Evolutionary conservation across 2,113 vertebrate genomes (phyloP).

Genomic region (Struthidea cinerea): DNA sequence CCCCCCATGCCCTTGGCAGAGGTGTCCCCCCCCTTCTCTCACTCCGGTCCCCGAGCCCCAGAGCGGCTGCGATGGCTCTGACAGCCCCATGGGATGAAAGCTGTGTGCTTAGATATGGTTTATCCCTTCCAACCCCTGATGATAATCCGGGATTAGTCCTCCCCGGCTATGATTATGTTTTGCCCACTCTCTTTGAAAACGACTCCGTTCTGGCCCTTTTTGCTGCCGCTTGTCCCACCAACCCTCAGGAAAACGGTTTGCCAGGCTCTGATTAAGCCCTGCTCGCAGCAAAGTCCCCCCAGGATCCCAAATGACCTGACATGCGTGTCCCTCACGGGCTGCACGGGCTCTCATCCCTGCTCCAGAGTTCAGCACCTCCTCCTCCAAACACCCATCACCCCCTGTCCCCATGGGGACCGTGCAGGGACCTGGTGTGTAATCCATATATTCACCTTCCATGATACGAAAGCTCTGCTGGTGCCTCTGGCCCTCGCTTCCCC

Average conservation of each 20-base stretch:
- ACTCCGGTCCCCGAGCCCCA: fast-evolving
- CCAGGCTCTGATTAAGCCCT: background rate
- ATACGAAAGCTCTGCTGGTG: fast-evolving
- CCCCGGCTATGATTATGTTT: slow-evolving; percentile 19
- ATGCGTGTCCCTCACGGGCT: fast-evolving
- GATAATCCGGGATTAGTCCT: slow-evolving; percentile 56
- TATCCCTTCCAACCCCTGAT: slow-evolving; percentile 51
- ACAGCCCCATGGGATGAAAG: slow-evolving; percentile 51
- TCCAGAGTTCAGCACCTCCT: background rate
- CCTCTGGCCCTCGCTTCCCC: background rate
- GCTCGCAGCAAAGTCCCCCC: background rate
- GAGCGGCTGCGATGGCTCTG: background rate
- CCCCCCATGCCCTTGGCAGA: background rate
- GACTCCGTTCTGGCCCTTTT: background rate
- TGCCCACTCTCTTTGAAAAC: slow-evolving; percentile 44
- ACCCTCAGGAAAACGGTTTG: background rate
- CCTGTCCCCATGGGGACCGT: fast-evolving
- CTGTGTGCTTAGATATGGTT: slow-evolving; percentile 57
- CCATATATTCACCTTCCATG: background rate
- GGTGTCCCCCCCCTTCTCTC: fast-evolving
- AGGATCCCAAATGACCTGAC: background rate
- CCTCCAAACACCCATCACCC: background rate
- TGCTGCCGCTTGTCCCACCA: background rate
- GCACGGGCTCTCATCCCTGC: background rate
- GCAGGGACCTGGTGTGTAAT: fast-evolving